These are phyloP conservation scores for Actenoides hombroni DNA, from an alignment of 2,113 vertebrate genomes.

Conservation along the genomic window DNA sequence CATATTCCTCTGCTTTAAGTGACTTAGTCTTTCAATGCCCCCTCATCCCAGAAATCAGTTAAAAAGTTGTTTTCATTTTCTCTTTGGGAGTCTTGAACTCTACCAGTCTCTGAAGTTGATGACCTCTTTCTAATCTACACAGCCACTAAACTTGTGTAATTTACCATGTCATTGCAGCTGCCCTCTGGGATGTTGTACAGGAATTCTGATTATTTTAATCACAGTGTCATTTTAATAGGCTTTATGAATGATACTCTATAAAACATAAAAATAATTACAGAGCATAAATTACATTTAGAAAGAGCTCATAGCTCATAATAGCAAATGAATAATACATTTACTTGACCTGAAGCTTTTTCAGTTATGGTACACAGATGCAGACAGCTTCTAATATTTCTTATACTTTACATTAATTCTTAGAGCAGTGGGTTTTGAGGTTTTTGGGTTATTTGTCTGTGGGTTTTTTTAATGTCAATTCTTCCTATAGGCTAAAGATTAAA, in stretches of 20 bases:
- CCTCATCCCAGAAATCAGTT: not conserved
- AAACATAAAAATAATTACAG: constrained; percentile 1
- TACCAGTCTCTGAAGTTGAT: not conserved
- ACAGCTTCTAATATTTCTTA: not conserved
- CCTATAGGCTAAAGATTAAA: not conserved
- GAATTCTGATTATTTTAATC: constrained; percentile 38
- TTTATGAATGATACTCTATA: constrained; percentile 15
- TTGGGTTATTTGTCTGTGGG: not conserved
- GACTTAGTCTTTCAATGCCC: not conserved
- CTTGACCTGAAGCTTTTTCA: not conserved
- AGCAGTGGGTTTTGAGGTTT: not conserved
- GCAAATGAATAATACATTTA: constrained; percentile 25
- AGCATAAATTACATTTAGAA: constrained; percentile 8
- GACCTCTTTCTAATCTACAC: not conserved
- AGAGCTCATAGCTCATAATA: not conserved
- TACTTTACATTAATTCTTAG: not conserved
- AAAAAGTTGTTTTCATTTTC: not conserved
- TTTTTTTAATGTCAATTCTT: not conserved
- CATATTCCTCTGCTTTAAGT: not conserved
- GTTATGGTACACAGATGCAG: not conserved
- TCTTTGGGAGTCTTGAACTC: not conserved
- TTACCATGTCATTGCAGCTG: not conserved
- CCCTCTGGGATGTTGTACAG: not conserved
- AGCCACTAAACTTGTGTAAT: not conserved
- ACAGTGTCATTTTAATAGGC: not conserved